Percentiles rank a stretch among this genome's conserved stretches.
These are phyloP conservation scores for Myotis lucifugus DNA, from an alignment of 2,113 vertebrate genomes.

Conservation along the genomic window DNA sequence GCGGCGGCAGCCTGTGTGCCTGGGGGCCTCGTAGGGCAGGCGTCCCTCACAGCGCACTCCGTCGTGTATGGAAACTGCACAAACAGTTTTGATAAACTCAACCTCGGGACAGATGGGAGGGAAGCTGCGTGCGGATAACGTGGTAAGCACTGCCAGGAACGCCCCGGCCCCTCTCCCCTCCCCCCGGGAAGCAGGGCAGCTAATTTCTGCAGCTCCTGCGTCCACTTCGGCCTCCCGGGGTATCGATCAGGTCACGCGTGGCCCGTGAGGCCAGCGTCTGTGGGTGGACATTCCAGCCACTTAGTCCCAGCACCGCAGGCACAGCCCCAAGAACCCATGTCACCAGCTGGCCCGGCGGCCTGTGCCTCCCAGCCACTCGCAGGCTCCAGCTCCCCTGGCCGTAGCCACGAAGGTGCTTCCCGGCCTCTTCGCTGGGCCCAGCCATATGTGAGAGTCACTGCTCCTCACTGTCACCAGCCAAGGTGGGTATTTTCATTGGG, in stretches of 20 bases:
- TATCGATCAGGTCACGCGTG: constrained; percentile 68
- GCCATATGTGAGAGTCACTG: constrained; percentile 62
- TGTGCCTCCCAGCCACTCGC: constrained; percentile 64
- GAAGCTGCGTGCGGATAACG: constrained; percentile 33
- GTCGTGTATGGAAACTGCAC: not conserved
- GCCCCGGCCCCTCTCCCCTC: not conserved
- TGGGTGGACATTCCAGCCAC: constrained; percentile 72
- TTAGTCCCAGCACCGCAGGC: constrained; percentile 68
- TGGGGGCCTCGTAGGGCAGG: rapidly evolving
- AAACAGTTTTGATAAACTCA: not conserved
- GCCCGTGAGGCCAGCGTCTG: constrained; percentile 68
- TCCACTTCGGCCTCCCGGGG: not conserved
- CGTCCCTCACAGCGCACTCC: rapidly evolving
- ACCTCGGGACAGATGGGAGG: not conserved
- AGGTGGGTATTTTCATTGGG: constrained; percentile 66
- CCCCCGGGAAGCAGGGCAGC: constrained; percentile 45
- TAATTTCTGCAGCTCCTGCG: constrained; percentile 75
- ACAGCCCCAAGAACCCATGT: constrained; percentile 73
- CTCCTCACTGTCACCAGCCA: constrained; percentile 59
- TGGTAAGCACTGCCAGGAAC: not conserved
- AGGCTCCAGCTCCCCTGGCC: constrained; percentile 7
- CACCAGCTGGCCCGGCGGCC: constrained; percentile 75
- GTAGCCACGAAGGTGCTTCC: constrained; percentile 52
- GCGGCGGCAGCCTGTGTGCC: rapidly evolving
- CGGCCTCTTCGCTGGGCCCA: not conserved